Conservation (phyloP, 1,140 invertebrate genomes). For the Drosophila pseudoananassae region DNA sequence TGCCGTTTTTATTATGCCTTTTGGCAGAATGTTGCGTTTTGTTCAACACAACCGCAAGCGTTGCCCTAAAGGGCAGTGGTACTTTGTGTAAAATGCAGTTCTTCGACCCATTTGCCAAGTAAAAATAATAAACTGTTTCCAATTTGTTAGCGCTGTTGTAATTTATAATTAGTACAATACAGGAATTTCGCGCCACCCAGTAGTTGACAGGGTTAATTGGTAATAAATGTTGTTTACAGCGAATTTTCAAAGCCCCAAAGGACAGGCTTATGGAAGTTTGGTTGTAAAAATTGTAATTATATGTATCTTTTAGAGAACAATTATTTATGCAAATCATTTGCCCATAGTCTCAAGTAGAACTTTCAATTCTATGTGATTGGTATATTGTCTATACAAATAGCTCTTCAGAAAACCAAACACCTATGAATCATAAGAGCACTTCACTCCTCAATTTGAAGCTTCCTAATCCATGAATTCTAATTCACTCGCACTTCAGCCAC, state of each 20-base stretch:
- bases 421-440: not conserved
- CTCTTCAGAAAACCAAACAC: not conserved
- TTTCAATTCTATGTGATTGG: too few species aligned
- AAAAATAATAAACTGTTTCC: conserved; percentile 54
- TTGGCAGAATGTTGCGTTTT: conserved; percentile 60
- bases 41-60: conserved; percentile 42
- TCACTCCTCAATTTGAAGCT: not conserved
- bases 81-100: conserved; percentile 26
- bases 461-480: not conserved
- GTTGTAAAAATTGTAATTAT: too few species aligned
- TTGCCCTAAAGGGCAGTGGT: conserved; percentile 4
- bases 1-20: conserved; percentile 27
- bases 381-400: not conserved
- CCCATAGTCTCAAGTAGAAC: too few species aligned
- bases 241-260: conserved; percentile 23
- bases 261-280: conserved; percentile 1
- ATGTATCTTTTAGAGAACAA: too few species aligned
- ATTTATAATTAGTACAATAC: conserved; percentile 55
- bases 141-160: conserved; percentile 42
- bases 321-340: too few species aligned
- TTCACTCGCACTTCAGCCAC: not conserved
- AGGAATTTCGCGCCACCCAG: conserved; percentile 1
- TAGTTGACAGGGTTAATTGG: conserved; percentile 45
- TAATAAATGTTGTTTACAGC: conserved; percentile 23
- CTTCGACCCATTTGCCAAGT: conserved; percentile 21